Evolutionary conservation across 2,113 vertebrate species (phyloP).

Genomic region (Anarhynchus alexandrinus): DNA sequence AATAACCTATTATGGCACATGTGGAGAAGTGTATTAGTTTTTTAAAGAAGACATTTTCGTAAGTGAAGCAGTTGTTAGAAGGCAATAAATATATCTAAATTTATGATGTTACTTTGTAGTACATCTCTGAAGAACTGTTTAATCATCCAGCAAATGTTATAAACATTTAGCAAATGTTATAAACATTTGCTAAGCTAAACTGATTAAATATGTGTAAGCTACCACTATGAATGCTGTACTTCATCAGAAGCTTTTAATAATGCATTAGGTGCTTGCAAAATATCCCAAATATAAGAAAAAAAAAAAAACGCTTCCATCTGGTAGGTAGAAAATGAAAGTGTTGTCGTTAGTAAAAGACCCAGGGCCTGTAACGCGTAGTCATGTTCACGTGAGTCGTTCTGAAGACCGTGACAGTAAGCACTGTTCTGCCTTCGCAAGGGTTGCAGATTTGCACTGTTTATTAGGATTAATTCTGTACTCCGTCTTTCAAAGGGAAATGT

Average conservation of each 20-base stretch:
- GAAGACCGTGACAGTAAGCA: background rate
- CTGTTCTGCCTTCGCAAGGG: background rate
- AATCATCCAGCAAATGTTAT: background rate
- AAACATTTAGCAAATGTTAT: background rate
- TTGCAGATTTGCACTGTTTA: background rate
- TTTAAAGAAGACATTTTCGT: background rate
- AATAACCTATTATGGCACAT: background rate
- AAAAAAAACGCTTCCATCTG: background rate
- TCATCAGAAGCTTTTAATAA: background rate
- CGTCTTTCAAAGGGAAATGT: conserved; percentile 39
- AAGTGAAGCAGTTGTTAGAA: background rate
- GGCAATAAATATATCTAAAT: background rate
- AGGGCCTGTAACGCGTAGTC: background rate
- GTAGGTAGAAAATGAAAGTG: background rate
- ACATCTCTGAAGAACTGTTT: background rate
- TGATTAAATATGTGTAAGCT: background rate
- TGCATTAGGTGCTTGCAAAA: background rate
- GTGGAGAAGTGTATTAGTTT: background rate
- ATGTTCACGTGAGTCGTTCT: background rate
- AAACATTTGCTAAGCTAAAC: background rate
- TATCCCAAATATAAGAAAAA: background rate
- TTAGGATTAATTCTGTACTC: background rate
- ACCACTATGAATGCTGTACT: background rate
- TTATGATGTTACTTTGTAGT: background rate
- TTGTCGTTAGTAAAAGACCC: background rate